Evolutionary conservation across 2,113 vertebrate genomes (phyloP).

Genomic region (Hippocampus comes): DNA sequence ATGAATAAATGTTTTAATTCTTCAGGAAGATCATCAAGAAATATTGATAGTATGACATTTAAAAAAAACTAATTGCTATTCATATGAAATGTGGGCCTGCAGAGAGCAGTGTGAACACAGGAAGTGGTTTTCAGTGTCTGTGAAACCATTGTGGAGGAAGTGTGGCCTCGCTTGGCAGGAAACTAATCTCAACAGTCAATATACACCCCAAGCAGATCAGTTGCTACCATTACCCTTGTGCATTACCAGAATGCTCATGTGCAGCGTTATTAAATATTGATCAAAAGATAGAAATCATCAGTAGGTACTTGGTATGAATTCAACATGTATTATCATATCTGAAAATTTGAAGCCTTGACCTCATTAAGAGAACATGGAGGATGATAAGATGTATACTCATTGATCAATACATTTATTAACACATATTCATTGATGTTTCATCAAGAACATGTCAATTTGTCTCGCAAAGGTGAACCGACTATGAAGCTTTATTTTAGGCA

Average conservation of each 20-base stretch:
- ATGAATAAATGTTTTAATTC: neutral
- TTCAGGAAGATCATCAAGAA: neutral
- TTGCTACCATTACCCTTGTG: neutral
- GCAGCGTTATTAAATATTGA: neutral
- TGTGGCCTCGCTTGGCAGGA: conserved; percentile 47
- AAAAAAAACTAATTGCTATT: neutral
- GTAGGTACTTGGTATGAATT: neutral
- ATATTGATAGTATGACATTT: neutral
- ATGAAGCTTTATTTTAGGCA: neutral
- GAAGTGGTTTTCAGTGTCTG: conserved; percentile 59
- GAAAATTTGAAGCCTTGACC: neutral
- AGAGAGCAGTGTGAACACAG: conserved; percentile 38
- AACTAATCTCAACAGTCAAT: conserved; percentile 53
- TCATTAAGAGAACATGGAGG: neutral
- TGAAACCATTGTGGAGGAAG: conserved; percentile 40
- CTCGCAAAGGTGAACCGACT: neutral
- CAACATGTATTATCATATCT: neutral
- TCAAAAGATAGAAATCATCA: neutral
- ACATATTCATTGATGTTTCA: neutral
- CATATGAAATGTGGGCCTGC: neutral
- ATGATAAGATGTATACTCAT: neutral
- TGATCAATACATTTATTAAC: neutral
- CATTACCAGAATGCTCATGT: neutral
- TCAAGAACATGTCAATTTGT: no score
- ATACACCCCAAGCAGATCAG: conserved; percentile 16